Evolutionary conservation across 2,113 vertebrate genomes (phyloP).

Genomic region (Alethe diademata): DNA sequence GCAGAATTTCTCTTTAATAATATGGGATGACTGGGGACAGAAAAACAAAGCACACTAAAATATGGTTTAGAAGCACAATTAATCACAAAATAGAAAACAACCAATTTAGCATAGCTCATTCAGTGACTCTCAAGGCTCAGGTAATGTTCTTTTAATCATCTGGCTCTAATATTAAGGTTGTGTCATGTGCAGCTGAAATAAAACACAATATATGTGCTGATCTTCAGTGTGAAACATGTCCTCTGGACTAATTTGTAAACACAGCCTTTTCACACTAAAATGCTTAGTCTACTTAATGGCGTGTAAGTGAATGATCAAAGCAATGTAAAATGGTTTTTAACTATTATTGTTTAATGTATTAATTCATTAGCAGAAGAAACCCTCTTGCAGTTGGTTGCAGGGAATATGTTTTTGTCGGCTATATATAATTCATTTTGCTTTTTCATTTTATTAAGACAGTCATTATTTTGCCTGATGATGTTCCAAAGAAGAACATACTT

Average conservation of each 20-base stretch:
- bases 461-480: slow-evolving; percentile 37
- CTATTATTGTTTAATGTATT: slow-evolving; percentile 72
- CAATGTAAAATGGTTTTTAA: slow-evolving; percentile 70
- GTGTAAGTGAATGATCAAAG: slow-evolving; percentile 75
- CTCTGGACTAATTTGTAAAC: slow-evolving; percentile 81
- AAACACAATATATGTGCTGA: slow-evolving; percentile 77
- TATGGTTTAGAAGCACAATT: slow-evolving; percentile 95
- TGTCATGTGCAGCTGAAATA: slow-evolving; percentile 79
- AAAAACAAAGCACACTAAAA: slow-evolving; percentile 98
- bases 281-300: slow-evolving; percentile 73
- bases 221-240: slow-evolving; percentile 72
- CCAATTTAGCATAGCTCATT: slow-evolving; percentile 98
- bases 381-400: slow-evolving; percentile 10
- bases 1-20: slow-evolving; percentile 99
- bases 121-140: slow-evolving; percentile 92
- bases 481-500: slow-evolving; percentile 57
- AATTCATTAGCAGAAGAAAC: slow-evolving; percentile 68
- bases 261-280: slow-evolving; percentile 74
- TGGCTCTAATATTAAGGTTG: slow-evolving; percentile 85
- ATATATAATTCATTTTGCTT: slow-evolving; percentile 52
- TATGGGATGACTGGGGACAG: slow-evolving; percentile 98
- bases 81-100: slow-evolving; percentile 97
- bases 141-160: slow-evolving; percentile 99
- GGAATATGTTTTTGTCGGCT: slow-evolving; percentile 21
- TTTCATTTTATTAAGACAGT: slow-evolving; percentile 56